phyloP scores from a whole-genome alignment of 1,140 invertebrate genomes.

The Cecropterus lyciades region DNA sequence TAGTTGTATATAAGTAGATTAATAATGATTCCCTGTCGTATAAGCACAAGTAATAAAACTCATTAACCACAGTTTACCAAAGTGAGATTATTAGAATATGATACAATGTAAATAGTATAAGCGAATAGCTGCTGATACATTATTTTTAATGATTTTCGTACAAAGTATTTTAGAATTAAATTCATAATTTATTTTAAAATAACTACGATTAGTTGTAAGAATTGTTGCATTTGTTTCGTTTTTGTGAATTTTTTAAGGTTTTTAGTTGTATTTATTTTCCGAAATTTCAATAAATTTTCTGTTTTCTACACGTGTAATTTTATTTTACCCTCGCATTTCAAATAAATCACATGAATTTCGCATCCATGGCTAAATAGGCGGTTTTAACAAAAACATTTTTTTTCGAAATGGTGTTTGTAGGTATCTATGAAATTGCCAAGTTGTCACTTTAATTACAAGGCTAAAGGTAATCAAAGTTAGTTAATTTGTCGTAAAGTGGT shows the following conservation, averaged over 20 bases:
- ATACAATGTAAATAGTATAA: constrained; percentile 54
- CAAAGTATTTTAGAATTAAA: constrained; percentile 77
- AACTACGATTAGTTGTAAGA: constrained; percentile 54
- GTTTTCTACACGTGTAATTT: constrained; percentile 67
- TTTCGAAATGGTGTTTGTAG: too few species aligned
- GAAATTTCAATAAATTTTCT: constrained; percentile 71
- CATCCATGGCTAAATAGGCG: too few species aligned
- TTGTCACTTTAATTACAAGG: too few species aligned
- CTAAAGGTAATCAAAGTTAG: too few species aligned
- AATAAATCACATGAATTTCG: too few species aligned
- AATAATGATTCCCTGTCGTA: constrained; percentile 15
- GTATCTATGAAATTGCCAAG: too few species aligned
- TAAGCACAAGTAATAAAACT: constrained; percentile 38
- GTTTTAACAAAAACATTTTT: too few species aligned
- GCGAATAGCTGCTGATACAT: constrained; percentile 28
- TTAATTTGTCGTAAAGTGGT: too few species aligned
- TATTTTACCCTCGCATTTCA: constrained; percentile 32
- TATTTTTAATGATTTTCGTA: constrained; percentile 63
- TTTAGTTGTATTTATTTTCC: constrained; percentile 76
- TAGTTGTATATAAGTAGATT: constrained; percentile 30
- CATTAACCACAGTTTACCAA: constrained; percentile 85
- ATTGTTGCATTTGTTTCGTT: constrained; percentile 81
- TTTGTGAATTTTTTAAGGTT: constrained; percentile 65
- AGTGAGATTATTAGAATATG: constrained; percentile 83
- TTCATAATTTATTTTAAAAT: constrained; percentile 69